Conservation (phyloP, 2,113 vertebrate species). For the Stigmatopora nigra region DNA sequence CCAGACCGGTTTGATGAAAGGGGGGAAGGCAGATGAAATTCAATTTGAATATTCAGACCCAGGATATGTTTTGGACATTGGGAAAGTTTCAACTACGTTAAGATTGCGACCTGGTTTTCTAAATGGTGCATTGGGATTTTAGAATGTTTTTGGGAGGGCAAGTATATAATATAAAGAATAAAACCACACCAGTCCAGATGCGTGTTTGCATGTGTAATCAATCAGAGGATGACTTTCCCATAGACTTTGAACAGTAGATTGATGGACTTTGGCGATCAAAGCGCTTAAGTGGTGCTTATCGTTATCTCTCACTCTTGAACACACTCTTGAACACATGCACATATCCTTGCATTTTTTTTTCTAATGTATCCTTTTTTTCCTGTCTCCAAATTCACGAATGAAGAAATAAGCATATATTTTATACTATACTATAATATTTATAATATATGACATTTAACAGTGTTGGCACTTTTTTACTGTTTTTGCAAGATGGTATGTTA, state of each 20-base stretch:
- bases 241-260: conserved; percentile 50
- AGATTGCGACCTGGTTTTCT: not conserved
- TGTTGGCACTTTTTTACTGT: no score
- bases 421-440: no score
- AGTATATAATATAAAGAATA: not conserved
- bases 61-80: not conserved
- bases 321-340: conserved; percentile 1
- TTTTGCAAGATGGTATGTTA: no score
- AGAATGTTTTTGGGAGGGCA: not conserved
- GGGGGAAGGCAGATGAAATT: not conserved
- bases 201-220: conserved; percentile 22
- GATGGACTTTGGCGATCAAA: conserved; percentile 64
- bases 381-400: no score
- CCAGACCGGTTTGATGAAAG: conserved; percentile 27
- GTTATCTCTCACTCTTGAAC: conserved; percentile 37
- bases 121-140: not conserved
- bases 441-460: no score
- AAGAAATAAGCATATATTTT: no score
- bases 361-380: no score
- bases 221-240: conserved; percentile 56
- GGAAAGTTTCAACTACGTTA: not conserved
- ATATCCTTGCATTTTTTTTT: conserved; percentile 12
- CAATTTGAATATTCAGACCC: not conserved
- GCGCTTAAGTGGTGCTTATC: conserved; percentile 65
- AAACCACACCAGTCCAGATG: conserved; percentile 8